phyloP scores from a whole-genome alignment of 2,888 invertebrate species.

The Deroplatys truncata region DNA sequence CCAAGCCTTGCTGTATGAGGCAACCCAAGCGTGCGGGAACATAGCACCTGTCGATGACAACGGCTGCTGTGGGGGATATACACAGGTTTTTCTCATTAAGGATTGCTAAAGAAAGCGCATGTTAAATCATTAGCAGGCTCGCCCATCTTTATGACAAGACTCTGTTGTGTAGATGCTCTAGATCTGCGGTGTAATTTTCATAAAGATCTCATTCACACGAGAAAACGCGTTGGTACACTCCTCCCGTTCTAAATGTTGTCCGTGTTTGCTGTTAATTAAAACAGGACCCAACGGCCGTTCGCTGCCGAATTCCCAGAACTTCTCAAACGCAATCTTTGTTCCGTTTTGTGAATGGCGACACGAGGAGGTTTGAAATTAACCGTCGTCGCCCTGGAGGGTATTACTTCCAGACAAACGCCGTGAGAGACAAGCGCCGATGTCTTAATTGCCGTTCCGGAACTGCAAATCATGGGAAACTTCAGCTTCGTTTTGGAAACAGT shows the following conservation, averaged over 20 bases:
- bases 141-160: not conserved
- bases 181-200: not conserved
- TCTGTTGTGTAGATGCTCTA: not conserved
- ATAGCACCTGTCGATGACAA: no score
- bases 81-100: not conserved
- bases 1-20: no score
- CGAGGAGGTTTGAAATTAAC: no score
- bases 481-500: no score
- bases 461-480: not conserved
- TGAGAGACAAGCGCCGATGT: no score
- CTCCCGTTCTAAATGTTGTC: no score
- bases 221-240: not conserved
- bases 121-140: not conserved
- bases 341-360: no score
- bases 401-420: not conserved
- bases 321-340: not conserved
- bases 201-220: not conserved
- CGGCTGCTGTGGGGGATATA: no score
- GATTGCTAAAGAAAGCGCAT: not conserved
- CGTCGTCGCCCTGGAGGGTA: not conserved
- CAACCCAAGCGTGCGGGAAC: no score
- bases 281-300: not conserved
- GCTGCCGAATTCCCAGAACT: not conserved
- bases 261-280: not conserved
- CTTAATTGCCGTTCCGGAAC: not conserved